These are phyloP conservation scores for Poecilia gillii DNA, from an alignment of 2,797 vertebrate genomes.

Conservation along the genomic window DNA sequence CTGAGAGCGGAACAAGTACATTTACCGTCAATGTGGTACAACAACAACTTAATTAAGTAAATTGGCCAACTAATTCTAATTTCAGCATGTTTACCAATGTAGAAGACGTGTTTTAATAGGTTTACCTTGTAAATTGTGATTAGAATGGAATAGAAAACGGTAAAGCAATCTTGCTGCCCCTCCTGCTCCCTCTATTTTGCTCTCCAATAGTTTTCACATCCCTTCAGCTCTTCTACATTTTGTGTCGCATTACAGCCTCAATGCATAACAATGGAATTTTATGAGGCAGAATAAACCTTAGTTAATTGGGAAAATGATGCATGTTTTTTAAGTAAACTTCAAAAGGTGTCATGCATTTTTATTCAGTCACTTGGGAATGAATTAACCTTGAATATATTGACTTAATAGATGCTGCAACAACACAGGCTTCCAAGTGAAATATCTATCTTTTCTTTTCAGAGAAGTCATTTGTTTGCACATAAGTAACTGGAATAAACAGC, in stretches of 20 bases:
- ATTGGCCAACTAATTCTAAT: slow-evolving; percentile 69
- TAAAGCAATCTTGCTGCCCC: slow-evolving; percentile 45
- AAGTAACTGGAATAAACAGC: too few relatives aligned
- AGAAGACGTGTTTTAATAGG: slow-evolving; percentile 66
- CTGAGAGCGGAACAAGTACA: slow-evolving; percentile 52
- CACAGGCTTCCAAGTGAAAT: background rate
- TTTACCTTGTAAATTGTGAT: slow-evolving; percentile 44
- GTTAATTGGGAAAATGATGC: background rate
- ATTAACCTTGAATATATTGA: background rate
- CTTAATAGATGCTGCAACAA: background rate
- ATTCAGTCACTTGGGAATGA: background rate
- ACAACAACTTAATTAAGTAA: slow-evolving; percentile 70
- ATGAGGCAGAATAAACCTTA: background rate
- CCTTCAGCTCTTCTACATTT: background rate
- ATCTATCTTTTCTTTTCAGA: background rate
- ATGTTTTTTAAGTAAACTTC: background rate
- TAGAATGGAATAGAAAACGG: slow-evolving; percentile 38
- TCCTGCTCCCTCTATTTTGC: background rate
- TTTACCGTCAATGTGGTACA: slow-evolving; percentile 49
- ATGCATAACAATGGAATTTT: background rate
- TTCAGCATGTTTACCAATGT: slow-evolving; percentile 63
- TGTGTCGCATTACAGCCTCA: background rate
- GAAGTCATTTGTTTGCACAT: background rate
- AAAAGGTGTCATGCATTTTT: background rate
- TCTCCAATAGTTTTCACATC: background rate